phyloP scores from a whole-genome alignment of 2,888 invertebrate genomes.

The Amphipyra berbera region DNA sequence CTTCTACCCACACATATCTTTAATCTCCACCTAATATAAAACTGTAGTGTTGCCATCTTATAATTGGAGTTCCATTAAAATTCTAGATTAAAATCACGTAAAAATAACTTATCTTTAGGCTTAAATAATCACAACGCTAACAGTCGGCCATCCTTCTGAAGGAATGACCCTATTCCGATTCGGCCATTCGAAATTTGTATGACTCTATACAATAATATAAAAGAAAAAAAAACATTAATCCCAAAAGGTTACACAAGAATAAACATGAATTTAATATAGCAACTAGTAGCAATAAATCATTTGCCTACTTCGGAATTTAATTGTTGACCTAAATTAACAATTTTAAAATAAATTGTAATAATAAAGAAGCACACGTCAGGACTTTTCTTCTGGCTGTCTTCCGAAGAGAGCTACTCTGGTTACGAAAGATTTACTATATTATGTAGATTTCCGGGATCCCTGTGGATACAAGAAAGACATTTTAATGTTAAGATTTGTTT shows the following conservation, averaged over 20 bases:
- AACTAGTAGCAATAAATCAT: background rate
- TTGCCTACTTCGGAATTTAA: too few species aligned
- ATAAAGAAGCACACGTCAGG: background rate
- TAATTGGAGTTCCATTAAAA: too few species aligned
- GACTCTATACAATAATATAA: too few species aligned
- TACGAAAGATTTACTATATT: background rate
- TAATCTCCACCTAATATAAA: too few species aligned
- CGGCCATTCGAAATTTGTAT: constrained; percentile 7
- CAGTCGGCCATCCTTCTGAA: constrained; percentile 7
- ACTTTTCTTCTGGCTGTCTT: background rate
- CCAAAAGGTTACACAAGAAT: background rate
- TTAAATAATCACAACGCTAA: background rate
- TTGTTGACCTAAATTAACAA: too few species aligned
- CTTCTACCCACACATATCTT: too few species aligned
- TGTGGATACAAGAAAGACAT: background rate
- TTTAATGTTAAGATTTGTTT: too few species aligned
- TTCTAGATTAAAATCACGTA: too few species aligned
- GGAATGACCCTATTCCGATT: constrained; percentile 7
- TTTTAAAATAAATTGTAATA: background rate
- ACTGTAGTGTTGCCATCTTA: too few species aligned
- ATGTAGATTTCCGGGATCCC: background rate
- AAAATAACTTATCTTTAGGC: too few species aligned
- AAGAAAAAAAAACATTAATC: background rate
- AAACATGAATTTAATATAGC: background rate
- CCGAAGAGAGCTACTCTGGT: background rate